phyloP scores from a whole-genome alignment of 2,888 invertebrate species.

The Smittia sp. region DNA sequence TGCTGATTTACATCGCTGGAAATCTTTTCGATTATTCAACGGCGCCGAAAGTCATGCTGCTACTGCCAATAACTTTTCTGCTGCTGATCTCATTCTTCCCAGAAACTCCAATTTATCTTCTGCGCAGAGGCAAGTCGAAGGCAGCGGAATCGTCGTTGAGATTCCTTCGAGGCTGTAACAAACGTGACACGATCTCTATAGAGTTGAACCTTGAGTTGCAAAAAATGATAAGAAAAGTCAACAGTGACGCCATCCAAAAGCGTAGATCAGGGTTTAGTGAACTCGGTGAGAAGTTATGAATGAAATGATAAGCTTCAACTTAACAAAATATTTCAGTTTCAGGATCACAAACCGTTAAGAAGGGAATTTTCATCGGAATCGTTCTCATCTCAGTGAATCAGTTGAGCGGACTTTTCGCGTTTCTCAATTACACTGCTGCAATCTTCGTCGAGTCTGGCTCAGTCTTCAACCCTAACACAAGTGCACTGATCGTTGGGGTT shows the following conservation, averaged over 20 bases:
- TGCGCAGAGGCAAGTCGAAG: slow-evolving; percentile 44
- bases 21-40: slow-evolving; percentile 48
- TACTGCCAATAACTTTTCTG: slow-evolving; percentile 46
- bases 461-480: slow-evolving; percentile 47
- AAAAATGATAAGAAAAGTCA: background rate
- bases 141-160: slow-evolving; percentile 47
- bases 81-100: slow-evolving; percentile 46
- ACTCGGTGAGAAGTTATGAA: background rate
- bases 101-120: slow-evolving; percentile 49
- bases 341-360: slow-evolving; percentile 45
- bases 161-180: slow-evolving; percentile 45
- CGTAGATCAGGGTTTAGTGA: slow-evolving; percentile 46
- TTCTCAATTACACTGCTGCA: slow-evolving; percentile 50
- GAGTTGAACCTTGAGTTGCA: background rate
- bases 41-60: slow-evolving; percentile 47
- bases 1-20: slow-evolving; percentile 48
- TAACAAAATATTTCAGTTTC: background rate
- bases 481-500: slow-evolving; percentile 23
- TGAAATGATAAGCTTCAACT: background rate
- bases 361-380: slow-evolving; percentile 45
- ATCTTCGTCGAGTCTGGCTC: slow-evolving; percentile 49
- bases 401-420: slow-evolving; percentile 48
- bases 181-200: background rate
- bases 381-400: slow-evolving; percentile 47
- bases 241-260: background rate